Conservation (phyloP, 2,888 invertebrate species). For the Thereva nobilitata region DNA sequence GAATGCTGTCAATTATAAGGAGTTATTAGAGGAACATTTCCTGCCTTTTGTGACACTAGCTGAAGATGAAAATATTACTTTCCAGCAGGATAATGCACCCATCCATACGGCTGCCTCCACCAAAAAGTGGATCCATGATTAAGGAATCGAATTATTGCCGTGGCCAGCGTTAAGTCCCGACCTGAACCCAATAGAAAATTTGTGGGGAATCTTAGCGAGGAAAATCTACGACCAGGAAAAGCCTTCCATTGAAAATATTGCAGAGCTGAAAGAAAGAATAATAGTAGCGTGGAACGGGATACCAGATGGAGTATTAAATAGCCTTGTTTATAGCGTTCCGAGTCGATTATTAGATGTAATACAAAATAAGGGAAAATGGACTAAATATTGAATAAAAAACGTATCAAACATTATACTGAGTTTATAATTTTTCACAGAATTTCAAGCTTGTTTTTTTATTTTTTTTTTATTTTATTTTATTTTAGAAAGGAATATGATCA, state of each 20-base stretch:
- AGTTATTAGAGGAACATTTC: background rate
- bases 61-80: constrained; percentile 8
- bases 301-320: background rate
- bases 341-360: constrained; percentile 3
- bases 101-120: background rate
- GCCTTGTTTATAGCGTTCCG: background rate
- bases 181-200: constrained; percentile 10
- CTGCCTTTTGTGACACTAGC: background rate
- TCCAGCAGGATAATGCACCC: constrained; percentile 9
- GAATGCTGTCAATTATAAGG: constrained; percentile 1
- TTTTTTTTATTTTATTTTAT: no score
- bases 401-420: no score
- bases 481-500: no score
- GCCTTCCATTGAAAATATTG: background rate
- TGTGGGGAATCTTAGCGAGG: background rate
- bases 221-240: background rate
- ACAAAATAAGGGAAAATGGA: no score
- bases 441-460: no score
- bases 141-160: background rate
- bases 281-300: background rate
- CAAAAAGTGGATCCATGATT: background rate
- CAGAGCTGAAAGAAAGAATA: background rate
- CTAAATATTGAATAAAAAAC: no score
- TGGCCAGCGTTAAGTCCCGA: constrained; percentile 14
- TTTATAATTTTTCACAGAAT: no score